Conservation (phyloP, 2,888 invertebrate genomes). For the Polyommatus icarus region DNA sequence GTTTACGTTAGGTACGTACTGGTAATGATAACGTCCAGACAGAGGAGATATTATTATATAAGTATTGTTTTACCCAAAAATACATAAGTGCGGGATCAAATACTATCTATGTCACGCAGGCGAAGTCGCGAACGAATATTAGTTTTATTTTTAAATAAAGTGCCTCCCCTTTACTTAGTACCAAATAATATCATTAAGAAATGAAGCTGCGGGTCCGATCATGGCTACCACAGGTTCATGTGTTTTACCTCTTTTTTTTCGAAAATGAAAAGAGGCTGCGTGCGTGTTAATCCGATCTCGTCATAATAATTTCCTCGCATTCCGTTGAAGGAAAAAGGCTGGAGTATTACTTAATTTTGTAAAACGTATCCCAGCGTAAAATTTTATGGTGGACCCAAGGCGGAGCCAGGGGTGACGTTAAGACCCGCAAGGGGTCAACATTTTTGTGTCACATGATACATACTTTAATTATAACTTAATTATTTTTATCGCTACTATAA, state of each 20-base stretch:
- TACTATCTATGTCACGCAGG: no score
- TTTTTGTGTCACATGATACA: constrained; percentile 23
- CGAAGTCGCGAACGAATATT: no score
- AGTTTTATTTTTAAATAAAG: no score
- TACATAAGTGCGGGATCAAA: no score
- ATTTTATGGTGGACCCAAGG: constrained; percentile 63
- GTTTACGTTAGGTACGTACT: no score
- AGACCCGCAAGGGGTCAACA: constrained; percentile 39
- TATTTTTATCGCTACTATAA: not conserved
- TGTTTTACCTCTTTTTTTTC: not conserved
- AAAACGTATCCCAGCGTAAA: constrained; percentile 69
- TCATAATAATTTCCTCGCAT: constrained; percentile 46
- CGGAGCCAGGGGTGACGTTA: constrained; percentile 58
- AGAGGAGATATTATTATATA: no score
- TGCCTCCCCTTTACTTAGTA: no score
- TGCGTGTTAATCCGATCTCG: constrained; percentile 36
- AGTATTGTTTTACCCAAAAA: no score
- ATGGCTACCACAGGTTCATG: not conserved
- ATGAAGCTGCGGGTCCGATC: no score
- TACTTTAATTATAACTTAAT: constrained; percentile 21
- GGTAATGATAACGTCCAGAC: no score
- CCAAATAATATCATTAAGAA: no score
- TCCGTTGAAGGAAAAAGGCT: constrained; percentile 45
- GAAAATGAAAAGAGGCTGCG: not conserved
- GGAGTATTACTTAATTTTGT: constrained; percentile 64